Percentiles rank a stretch among this genome's conserved stretches.
phyloP scores from a whole-genome alignment of 2,888 invertebrate species.

The Drosophila borealis region DNA sequence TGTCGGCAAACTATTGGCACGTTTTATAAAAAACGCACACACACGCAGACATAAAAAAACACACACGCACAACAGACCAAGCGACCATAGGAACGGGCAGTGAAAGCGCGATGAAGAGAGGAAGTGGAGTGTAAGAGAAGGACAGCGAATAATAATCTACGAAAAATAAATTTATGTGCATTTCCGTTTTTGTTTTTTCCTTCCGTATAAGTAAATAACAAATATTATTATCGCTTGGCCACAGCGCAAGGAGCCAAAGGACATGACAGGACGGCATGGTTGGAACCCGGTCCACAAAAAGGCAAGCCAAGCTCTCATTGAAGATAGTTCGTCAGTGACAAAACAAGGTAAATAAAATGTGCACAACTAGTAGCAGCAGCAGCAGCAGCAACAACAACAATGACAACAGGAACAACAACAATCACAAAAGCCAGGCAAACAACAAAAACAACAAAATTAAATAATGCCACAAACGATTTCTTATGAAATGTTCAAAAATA shows the following conservation, averaged over 20 bases:
- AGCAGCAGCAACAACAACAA: constrained; percentile 15
- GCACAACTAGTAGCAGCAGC: constrained; percentile 26
- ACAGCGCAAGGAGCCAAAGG: constrained; percentile 45
- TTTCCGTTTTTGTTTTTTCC: constrained; percentile 82
- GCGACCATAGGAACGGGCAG: constrained; percentile 2
- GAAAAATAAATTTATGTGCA: constrained; percentile 83
- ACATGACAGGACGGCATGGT: constrained; percentile 15
- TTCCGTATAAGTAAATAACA: constrained; percentile 84
- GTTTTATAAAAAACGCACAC: constrained; percentile 11
- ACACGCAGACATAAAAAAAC: background rate
- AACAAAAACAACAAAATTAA: constrained; percentile 48
- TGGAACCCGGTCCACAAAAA: background rate
- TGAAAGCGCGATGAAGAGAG: background rate
- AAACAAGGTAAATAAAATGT: constrained; percentile 39
- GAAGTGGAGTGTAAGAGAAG: background rate
- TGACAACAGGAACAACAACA: constrained; percentile 22
- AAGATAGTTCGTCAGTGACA: constrained; percentile 56
- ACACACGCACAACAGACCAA: constrained; percentile 12
- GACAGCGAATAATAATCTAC: constrained; percentile 68
- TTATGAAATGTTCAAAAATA: constrained; percentile 62
- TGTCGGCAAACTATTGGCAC: constrained; percentile 38
- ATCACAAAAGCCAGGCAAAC: constrained; percentile 34
- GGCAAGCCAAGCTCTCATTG: constrained; percentile 41
- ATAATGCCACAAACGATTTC: constrained; percentile 62
- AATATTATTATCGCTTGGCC: constrained; percentile 83